Percentiles rank a stretch among this genome's conserved stretches.
phyloP scores from a whole-genome alignment of 2,888 invertebrate genomes.

The Agrilus mali region DNA sequence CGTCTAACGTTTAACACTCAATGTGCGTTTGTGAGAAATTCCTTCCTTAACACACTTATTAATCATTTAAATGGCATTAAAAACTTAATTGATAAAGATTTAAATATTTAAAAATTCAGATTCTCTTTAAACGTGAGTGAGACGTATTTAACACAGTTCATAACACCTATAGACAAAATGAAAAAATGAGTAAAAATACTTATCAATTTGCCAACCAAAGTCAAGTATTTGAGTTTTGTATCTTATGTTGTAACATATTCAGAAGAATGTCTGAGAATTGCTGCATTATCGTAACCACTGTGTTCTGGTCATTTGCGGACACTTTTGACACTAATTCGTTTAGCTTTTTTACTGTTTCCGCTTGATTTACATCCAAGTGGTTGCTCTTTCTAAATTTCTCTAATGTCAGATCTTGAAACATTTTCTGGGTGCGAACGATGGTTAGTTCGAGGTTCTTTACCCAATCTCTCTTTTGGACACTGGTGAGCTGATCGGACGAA shows the following conservation, averaged over 20 bases:
- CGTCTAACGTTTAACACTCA: too few species aligned
- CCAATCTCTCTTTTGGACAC: constrained; percentile 34
- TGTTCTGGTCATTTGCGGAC: constrained; percentile 33
- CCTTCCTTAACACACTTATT: too few species aligned
- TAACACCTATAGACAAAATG: too few species aligned
- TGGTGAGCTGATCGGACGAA: constrained; percentile 12
- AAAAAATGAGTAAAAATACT: too few species aligned
- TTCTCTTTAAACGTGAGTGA: too few species aligned
- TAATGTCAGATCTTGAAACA: constrained; percentile 38
- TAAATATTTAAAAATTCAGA: too few species aligned
- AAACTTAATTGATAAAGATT: too few species aligned
- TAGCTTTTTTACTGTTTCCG: constrained; percentile 38
- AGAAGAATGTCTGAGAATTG: constrained; percentile 48
- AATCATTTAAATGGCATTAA: too few species aligned
- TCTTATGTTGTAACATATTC: constrained; percentile 48
- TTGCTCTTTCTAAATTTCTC: constrained; percentile 29
- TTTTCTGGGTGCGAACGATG: constrained; percentile 44
- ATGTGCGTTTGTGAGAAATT: too few species aligned
- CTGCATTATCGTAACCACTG: constrained; percentile 46
- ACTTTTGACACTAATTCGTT: constrained; percentile 32
- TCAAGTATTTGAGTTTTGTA: constrained; percentile 19
- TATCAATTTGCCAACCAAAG: constrained; percentile 20
- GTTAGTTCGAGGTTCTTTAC: constrained; percentile 44
- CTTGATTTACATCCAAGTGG: constrained; percentile 33
- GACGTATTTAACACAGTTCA: too few species aligned